Base-by-base conservation (phyloP, 2,797 vertebrate species). In the Morelia viridis region DNA sequence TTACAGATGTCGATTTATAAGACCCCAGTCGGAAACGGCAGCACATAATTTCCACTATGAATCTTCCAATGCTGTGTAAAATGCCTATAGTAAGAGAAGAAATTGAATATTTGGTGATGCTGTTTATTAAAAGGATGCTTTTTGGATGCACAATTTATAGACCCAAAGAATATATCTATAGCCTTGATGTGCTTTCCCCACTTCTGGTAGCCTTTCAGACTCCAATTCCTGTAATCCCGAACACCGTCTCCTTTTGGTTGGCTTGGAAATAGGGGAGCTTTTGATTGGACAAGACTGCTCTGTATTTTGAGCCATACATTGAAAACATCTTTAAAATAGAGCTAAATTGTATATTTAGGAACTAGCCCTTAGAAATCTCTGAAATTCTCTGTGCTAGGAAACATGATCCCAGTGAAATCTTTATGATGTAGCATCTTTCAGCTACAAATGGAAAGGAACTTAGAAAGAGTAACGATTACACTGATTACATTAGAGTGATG, bases 21-120 rank as follows among this genome's bases (percentile, higher is more conserved):
- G 98, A 97, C 95, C 98, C 98, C 94, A 99, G 96, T 97, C 98
- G 98, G 95, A 99, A 99, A 96, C 98, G 99, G 96, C 99, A 99
- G 97, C 98, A 99, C 95, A 99, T 87, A 6, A 99, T 92, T 96
- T 99, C 99, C 57, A 99, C 98, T 94, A 99, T 95, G 97, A 98
- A 99, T 95, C 99, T 99, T 65, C 98, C 98, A 95, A 99, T 95
- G 64, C 98, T 97, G 28, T 99, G 99, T 95, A 99, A 96, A 98
- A 99, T 99, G 35, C 99, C 99, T 99, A 96, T 61, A 94, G 95
- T 0, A 15, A 89, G 92, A 94, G 94, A 94, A 94, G 92, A 89
- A 89, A 76, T 90, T 28, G 60, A 64, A 24, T 2, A 60, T 64
- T 57, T 56, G 93, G 31, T 41, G 61, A 64, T 1, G 41, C 6